Conservation (phyloP, 1,140 invertebrate genomes). For the Cyclargus thomasi region DNA sequence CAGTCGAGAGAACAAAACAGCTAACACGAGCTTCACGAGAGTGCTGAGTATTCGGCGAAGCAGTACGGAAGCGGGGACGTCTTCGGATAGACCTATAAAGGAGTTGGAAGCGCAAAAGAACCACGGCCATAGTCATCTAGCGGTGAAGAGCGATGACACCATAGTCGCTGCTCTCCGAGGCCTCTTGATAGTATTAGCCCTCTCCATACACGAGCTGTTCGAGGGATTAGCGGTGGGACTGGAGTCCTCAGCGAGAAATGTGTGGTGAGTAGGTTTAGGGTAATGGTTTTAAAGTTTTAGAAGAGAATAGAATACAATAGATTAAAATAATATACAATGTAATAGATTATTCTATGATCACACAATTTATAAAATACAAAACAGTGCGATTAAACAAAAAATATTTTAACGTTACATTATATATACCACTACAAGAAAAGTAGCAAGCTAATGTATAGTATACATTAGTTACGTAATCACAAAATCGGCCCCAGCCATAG, state of each 20-base stretch:
- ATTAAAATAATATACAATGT: too few relatives aligned
- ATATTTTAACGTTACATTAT: too few relatives aligned
- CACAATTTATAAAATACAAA: too few relatives aligned
- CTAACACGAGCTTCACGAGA: constrained; percentile 57
- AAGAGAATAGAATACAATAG: too few relatives aligned
- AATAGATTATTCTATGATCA: too few relatives aligned
- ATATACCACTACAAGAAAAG: too few relatives aligned
- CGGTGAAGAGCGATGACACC: constrained; percentile 73
- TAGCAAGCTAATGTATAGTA: too few relatives aligned
- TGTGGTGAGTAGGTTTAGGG: constrained; percentile 76
- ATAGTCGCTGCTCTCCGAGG: constrained; percentile 82
- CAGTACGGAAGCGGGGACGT: constrained; percentile 29
- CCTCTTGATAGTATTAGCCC: constrained; percentile 86
- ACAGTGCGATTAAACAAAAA: too few relatives aligned
- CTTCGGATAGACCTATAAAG: constrained; percentile 30
- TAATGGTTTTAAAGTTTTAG: too few relatives aligned
- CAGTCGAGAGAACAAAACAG: constrained; percentile 60
- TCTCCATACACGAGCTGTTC: constrained; percentile 94
- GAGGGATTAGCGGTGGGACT: constrained; percentile 93
- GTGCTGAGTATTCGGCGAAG: constrained; percentile 53
- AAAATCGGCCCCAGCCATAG: too few relatives aligned
- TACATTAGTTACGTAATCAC: too few relatives aligned
- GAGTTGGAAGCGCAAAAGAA: constrained; percentile 53
- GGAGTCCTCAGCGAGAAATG: constrained; percentile 79
- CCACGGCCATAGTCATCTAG: constrained; percentile 66